Percentiles rank a stretch among this genome's conserved stretches.
These are phyloP conservation scores for Drosophila aldrichi DNA, from an alignment of 2,888 invertebrate species.

Conservation along the genomic window DNA sequence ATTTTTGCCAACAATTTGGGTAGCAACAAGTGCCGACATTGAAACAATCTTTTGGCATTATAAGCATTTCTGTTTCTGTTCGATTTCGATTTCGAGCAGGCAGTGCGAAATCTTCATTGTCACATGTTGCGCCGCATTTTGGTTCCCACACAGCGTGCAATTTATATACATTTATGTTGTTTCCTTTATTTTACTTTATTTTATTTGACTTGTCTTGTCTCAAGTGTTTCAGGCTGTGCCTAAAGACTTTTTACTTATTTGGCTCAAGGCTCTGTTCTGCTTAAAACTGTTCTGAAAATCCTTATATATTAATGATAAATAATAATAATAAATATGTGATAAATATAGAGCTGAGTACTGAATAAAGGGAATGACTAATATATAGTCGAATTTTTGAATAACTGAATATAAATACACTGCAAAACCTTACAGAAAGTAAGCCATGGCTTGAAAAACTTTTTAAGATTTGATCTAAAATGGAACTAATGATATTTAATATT, in stretches of 20 bases:
- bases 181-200: slow-evolving; percentile 37
- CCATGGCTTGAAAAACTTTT: too few relatives aligned
- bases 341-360: background rate
- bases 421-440: too few relatives aligned
- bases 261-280: slow-evolving; percentile 15
- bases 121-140: slow-evolving; percentile 73
- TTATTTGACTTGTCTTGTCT: slow-evolving; percentile 45
- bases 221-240: slow-evolving; percentile 57
- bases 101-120: slow-evolving; percentile 73
- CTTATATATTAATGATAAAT: background rate
- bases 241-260: slow-evolving; percentile 20
- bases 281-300: slow-evolving; percentile 26
- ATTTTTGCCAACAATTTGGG: slow-evolving; percentile 69
- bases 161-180: slow-evolving; percentile 40
- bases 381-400: background rate
- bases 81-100: slow-evolving; percentile 28
- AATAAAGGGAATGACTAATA: background rate
- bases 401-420: too few relatives aligned
- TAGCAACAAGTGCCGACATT: slow-evolving; percentile 78
- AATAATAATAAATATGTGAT: slow-evolving; percentile 9
- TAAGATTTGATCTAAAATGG: too few relatives aligned
- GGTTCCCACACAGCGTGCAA: slow-evolving; percentile 79
- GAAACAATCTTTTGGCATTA: slow-evolving; percentile 52
- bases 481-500: too few relatives aligned
- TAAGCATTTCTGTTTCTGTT: slow-evolving; percentile 22